Evolutionary conservation across 2,113 vertebrate species (phyloP).

Genomic region (Odobenus rosmarus): DNA sequence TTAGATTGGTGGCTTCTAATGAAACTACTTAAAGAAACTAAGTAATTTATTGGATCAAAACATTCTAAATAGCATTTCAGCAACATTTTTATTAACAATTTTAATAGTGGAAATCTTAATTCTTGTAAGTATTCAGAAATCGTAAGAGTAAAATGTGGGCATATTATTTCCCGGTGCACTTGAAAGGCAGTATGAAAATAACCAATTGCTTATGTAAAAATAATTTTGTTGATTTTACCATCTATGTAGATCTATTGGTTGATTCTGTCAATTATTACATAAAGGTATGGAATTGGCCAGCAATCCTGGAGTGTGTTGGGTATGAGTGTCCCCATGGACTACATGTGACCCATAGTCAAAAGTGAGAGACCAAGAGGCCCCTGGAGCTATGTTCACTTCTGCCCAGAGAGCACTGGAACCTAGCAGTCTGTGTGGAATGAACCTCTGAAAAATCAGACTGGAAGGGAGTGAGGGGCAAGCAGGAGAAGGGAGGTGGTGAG

Average conservation of each 20-base stretch:
- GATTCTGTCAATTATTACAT: background rate
- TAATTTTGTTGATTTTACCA: background rate
- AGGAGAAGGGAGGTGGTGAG: background rate
- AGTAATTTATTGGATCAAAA: background rate
- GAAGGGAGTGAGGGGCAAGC: background rate
- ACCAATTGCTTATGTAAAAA: background rate
- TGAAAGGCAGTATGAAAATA: background rate
- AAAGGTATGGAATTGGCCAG: background rate
- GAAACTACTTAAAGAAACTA: background rate
- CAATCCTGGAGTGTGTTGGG: background rate
- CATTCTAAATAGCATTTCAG: background rate
- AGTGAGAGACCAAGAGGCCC: background rate
- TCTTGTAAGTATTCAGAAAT: background rate
- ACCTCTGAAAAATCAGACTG: background rate
- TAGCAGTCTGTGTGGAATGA: background rate
- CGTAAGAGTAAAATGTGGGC: background rate
- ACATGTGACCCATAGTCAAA: background rate
- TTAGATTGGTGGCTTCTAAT: background rate
- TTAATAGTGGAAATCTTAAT: background rate
- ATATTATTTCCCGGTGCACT: background rate
- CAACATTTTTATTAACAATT: conserved; percentile 24
- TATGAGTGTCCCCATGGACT: background rate
- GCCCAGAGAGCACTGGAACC: background rate
- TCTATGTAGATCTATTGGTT: background rate
- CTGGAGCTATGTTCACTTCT: background rate